Conservation (phyloP, 2,797 vertebrate species). For the Megalops cyprinoides region DNA sequence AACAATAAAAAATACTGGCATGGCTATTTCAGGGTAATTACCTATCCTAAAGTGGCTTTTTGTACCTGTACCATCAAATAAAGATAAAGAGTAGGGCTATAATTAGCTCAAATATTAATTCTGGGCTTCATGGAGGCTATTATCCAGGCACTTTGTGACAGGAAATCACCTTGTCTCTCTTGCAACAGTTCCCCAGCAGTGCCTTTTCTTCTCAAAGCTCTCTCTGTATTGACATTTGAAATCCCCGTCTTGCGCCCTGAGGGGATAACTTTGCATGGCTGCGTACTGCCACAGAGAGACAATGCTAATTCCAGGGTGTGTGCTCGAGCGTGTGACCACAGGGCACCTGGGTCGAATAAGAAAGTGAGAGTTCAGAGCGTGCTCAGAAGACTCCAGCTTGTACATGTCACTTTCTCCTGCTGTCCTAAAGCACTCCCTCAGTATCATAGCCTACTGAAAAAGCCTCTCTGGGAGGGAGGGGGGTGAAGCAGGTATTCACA, state of each 20-base stretch:
- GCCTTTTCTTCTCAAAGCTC: not conserved
- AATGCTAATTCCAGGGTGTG: not conserved
- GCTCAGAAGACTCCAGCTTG: not conserved
- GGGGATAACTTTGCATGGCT: too few relatives aligned
- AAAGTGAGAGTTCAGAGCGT: not conserved
- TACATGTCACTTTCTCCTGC: not conserved
- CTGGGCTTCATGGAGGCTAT: not conserved
- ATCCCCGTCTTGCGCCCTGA: not conserved
- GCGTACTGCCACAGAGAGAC: not conserved
- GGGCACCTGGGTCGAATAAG: not conserved
- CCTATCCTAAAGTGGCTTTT: conserved; percentile 22
- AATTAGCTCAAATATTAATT: conserved; percentile 25
- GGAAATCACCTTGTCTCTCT: conserved; percentile 3
- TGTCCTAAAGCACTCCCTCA: too few relatives aligned
- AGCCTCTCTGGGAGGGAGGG: too few relatives aligned
- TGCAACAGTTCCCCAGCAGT: not conserved
- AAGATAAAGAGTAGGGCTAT: conserved; percentile 17
- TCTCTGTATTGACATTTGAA: conserved; percentile 8
- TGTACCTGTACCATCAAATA: conserved; percentile 28
- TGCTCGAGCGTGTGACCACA: not conserved
- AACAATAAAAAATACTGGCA: conserved; percentile 10
- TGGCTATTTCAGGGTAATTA: conserved; percentile 24
- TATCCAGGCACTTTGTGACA: not conserved
- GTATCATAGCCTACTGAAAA: too few relatives aligned
- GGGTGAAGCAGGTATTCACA: too few relatives aligned